A percentile compares a stretch with the other conserved stretches of the same genome.
These are phyloP conservation scores for Strigamia maritima DNA, from an alignment of 2,888 invertebrate species.

Conservation along the genomic window DNA sequence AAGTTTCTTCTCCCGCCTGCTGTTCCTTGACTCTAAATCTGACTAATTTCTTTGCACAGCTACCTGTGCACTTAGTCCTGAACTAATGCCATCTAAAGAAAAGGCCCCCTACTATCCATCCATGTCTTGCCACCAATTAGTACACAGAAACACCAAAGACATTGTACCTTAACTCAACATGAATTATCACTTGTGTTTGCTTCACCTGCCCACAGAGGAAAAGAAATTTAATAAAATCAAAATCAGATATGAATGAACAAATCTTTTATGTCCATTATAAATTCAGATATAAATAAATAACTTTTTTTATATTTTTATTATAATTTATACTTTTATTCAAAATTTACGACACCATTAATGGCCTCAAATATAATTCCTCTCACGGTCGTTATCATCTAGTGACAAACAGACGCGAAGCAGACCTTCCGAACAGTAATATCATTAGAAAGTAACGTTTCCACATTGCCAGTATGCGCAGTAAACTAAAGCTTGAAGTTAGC, in stretches of 20 bases:
- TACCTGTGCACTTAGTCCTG: neutral
- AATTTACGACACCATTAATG: neutral
- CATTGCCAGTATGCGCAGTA: neutral
- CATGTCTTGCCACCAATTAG: conserved; percentile 32
- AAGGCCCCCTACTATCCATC: conserved; percentile 25
- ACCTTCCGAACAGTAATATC: neutral
- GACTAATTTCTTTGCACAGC: neutral
- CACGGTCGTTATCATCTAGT: neutral
- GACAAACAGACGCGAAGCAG: neutral
- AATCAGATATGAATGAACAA: neutral
- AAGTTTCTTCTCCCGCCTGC: neutral
- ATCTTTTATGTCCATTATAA: neutral
- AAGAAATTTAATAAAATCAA: neutral
- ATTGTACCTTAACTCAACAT: conserved; percentile 27
- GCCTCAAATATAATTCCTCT: neutral
- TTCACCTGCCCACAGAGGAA: conserved; percentile 4
- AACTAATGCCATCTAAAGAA: neutral
- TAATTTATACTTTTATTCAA: neutral
- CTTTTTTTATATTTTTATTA: too few species aligned
- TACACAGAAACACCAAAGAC: conserved; percentile 10
- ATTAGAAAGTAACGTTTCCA: neutral
- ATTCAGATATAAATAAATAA: neutral
- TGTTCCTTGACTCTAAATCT: neutral
- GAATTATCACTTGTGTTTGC: conserved; percentile 17
- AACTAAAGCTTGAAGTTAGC: conserved; percentile 18